A percentile compares a stretch with the other conserved stretches of the same genome.
Conservation (phyloP, 2,113 vertebrate genomes). For the Pterocles gutturalis region DNA sequence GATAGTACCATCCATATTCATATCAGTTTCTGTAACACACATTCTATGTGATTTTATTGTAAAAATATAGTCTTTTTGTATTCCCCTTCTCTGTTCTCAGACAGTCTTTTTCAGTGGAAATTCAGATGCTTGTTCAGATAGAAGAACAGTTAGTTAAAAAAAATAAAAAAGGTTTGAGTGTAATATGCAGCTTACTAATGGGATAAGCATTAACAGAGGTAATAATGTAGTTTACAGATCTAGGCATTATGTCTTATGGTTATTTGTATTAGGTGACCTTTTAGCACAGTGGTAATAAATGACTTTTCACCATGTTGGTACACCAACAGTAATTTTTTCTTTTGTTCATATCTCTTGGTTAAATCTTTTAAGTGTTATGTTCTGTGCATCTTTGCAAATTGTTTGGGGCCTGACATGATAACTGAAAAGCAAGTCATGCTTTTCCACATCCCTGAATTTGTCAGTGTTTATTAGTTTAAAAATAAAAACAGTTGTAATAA, state of each 20-base stretch:
- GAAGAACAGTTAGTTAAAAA: neutral
- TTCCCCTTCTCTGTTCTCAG: neutral
- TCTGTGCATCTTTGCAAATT: neutral
- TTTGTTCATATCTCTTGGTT: neutral
- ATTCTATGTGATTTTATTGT: neutral
- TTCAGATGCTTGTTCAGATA: neutral
- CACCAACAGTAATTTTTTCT: neutral
- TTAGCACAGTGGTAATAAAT: neutral
- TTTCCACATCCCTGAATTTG: neutral
- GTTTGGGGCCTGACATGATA: neutral
- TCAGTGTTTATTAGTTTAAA: neutral
- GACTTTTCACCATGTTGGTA: neutral
- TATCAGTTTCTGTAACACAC: neutral
- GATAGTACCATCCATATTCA: neutral
- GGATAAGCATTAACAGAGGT: neutral
- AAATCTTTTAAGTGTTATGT: neutral
- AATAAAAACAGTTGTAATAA: neutral
- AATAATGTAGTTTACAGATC: neutral
- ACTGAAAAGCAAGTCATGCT: neutral
- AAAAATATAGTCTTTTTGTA: neutral
- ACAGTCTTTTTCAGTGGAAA: neutral
- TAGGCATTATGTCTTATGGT: neutral
- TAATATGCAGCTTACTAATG: neutral
- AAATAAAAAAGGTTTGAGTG: neutral
- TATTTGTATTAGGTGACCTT: neutral